Evolutionary conservation across 1,140 invertebrate species (phyloP).

Genomic region (Tetramorium simillimum): DNA sequence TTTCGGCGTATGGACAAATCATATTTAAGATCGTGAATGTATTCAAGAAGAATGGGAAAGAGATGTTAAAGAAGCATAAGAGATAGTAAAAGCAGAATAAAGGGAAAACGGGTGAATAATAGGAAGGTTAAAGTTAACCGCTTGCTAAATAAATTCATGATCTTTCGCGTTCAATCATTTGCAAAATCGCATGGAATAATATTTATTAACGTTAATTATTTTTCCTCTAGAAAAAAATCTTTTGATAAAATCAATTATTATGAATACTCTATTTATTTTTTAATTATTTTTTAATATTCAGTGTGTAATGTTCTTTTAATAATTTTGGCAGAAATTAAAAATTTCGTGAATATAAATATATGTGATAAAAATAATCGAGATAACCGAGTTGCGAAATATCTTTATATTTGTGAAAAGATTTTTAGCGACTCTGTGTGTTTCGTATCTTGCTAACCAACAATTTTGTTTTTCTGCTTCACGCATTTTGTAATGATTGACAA

Average conservation of each 20-base stretch:
- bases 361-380: background rate
- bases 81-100: conserved; percentile 20
- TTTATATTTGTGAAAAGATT: background rate
- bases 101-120: background rate
- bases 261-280: background rate
- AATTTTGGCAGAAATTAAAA: background rate
- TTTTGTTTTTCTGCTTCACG: background rate
- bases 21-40: conserved; percentile 38
- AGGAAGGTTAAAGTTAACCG: conserved; percentile 1
- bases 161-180: conserved; percentile 30
- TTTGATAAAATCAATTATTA: background rate
- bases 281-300: background rate
- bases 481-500: conserved; percentile 38
- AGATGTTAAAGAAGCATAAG: background rate
- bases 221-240: background rate
- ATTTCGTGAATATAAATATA: background rate
- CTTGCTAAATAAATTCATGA: conserved; percentile 23
- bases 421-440: background rate
- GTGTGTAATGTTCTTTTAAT: background rate
- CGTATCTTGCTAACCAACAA: background rate
- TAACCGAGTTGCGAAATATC: background rate
- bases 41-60: conserved; percentile 35
- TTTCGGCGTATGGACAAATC: conserved; percentile 49
- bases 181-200: background rate
- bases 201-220: conserved; percentile 2